Percentiles rank a stretch among this genome's conserved stretches.
Conservation (phyloP, 2,113 vertebrate species). For the Chlorodrepanis virens region DNA sequence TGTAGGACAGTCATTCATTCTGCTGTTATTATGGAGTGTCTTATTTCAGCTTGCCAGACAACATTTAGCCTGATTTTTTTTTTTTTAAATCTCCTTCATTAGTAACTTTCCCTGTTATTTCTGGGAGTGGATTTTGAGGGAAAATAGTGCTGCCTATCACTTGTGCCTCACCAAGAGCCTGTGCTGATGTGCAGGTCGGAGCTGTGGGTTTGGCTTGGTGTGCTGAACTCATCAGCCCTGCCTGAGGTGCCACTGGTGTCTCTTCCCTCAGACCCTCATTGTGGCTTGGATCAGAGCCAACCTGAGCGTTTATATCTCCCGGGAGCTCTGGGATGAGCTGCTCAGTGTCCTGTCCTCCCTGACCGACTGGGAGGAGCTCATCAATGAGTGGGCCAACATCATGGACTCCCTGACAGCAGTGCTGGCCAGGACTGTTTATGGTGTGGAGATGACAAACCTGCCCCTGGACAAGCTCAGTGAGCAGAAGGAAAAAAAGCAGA, state of each 20-base stretch:
- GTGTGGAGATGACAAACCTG: constrained; percentile 91
- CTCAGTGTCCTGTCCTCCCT: constrained; percentile 90
- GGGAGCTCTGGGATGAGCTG: constrained; percentile 97
- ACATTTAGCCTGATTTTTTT: too few relatives aligned
- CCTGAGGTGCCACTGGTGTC: neutral
- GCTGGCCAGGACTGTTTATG: constrained; percentile 90
- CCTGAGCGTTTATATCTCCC: constrained; percentile 92
- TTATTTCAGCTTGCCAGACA: neutral
- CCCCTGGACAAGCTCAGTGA: constrained; percentile 97
- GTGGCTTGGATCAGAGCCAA: constrained; percentile 97
- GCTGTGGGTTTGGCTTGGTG: neutral
- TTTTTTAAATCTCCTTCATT: neutral
- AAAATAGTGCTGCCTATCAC: neutral
- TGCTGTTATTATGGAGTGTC: rapidly evolving
- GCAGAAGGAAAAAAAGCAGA: constrained; percentile 96
- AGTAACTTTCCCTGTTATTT: neutral
- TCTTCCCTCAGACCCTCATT: constrained; percentile 86
- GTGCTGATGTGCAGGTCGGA: rapidly evolving
- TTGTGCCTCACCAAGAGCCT: neutral
- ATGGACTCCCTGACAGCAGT: constrained; percentile 97
- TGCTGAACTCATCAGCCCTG: neutral
- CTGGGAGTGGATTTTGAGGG: neutral
- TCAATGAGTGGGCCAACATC: constrained; percentile 93
- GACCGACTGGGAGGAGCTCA: constrained; percentile 94
- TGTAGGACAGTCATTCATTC: neutral